These are phyloP conservation scores for Platichthys stellatus DNA, from an alignment of 2,113 vertebrate species.

Conservation along the genomic window DNA sequence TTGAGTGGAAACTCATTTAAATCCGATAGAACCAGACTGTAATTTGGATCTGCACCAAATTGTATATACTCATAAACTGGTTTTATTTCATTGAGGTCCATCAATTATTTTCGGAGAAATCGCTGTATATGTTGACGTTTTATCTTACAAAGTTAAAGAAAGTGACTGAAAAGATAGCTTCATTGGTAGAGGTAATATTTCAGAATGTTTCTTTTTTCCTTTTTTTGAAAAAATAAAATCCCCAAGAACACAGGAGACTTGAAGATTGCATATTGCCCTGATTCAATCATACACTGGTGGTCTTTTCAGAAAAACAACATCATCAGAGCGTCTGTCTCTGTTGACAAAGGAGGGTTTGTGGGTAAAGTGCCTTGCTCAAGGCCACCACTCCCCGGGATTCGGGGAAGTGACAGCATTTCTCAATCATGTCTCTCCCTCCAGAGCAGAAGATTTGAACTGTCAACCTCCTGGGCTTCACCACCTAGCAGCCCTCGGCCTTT, in stretches of 20 bases:
- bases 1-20: too few species aligned
- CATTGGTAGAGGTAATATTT: too few species aligned
- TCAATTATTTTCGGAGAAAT: too few species aligned
- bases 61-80: too few species aligned
- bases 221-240: background rate
- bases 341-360: conserved; percentile 10
- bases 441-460: conserved; percentile 11
- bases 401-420: conserved; percentile 17
- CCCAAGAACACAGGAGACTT: background rate
- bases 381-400: conserved; percentile 10
- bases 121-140: too few species aligned
- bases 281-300: background rate
- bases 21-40: too few species aligned
- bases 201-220: background rate
- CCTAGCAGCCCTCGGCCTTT: conserved; percentile 45
- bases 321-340: conserved; percentile 1
- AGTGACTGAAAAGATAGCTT: too few species aligned
- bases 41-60: too few species aligned
- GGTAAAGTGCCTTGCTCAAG: background rate
- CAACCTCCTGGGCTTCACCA: conserved; percentile 24
- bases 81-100: too few species aligned
- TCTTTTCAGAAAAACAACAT: conserved; percentile 36
- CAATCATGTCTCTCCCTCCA: conserved; percentile 20
- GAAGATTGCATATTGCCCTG: background rate
- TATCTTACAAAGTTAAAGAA: too few species aligned